These are phyloP conservation scores for Hydractinia symbiolongicarpus DNA, from an alignment of 30 jellyfish, hydroid and myxozoan species.

Conservation along the genomic window DNA sequence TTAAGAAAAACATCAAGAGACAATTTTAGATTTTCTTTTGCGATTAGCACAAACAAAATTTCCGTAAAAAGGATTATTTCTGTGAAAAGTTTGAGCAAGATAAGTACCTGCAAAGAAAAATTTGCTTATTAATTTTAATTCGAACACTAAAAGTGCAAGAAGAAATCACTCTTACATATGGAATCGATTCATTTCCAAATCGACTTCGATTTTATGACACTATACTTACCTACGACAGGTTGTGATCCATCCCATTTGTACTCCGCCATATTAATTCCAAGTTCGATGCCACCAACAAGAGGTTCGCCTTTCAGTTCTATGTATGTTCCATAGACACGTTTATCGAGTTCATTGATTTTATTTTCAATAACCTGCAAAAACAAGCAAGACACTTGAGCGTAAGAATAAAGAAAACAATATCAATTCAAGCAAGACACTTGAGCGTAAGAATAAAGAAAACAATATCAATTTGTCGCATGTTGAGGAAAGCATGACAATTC, in stretches of 20 bases:
- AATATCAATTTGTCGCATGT: not conserved
- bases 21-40: too few species aligned
- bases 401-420: not conserved
- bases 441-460: not conserved
- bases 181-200: too few species aligned
- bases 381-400: not conserved
- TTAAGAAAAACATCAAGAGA: not conserved
- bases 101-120: too few species aligned
- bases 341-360: slow-evolving; percentile 41
- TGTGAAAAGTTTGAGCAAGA: too few species aligned
- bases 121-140: too few species aligned
- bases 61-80: too few species aligned
- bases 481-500: not conserved
- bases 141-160: too few species aligned
- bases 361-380: slow-evolving; percentile 42
- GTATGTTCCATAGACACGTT: slow-evolving; percentile 57
- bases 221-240: slow-evolving; percentile 36
- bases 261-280: slow-evolving; percentile 80
- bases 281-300: slow-evolving; percentile 78
- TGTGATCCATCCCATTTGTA: slow-evolving; percentile 61
- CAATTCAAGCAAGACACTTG: not conserved
- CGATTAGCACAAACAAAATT: too few species aligned
- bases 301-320: slow-evolving; percentile 79
- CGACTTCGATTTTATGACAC: not conserved
- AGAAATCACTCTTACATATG: too few species aligned